Evolutionary conservation across 2,113 vertebrate species (phyloP).

Genomic region (Coptodon rendalli): DNA sequence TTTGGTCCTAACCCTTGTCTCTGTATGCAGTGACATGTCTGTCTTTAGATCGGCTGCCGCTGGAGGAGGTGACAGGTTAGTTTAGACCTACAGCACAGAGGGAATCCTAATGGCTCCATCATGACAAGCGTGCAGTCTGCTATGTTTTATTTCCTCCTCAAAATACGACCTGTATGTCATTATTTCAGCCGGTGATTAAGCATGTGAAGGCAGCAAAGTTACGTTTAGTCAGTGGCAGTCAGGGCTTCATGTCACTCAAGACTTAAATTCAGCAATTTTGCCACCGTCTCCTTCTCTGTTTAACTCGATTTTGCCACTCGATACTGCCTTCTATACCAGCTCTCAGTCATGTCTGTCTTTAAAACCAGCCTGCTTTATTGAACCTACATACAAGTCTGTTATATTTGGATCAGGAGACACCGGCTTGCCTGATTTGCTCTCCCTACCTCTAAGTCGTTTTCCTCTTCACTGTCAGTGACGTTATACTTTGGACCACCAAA

Average conservation of each 20-base stretch:
- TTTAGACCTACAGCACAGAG: constrained; percentile 47
- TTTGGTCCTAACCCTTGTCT: background rate
- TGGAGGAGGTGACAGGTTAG: constrained; percentile 28
- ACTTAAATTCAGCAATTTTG: background rate
- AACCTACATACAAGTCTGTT: constrained; percentile 15
- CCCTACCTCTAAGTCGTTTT: constrained; percentile 36
- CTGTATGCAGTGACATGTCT: constrained; percentile 26
- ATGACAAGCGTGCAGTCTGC: constrained; percentile 14
- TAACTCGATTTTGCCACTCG: constrained; percentile 1
- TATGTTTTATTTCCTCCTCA: background rate
- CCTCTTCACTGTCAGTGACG: constrained; percentile 37
- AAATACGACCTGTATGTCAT: background rate
- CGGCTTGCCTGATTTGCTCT: constrained; percentile 15
- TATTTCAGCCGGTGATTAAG: background rate
- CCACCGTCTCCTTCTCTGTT: background rate
- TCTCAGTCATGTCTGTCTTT: constrained; percentile 5
- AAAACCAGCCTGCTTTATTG: background rate
- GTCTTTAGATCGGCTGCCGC: constrained; percentile 30
- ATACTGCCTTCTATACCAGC: constrained; percentile 11
- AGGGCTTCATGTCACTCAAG: background rate
- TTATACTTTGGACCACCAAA: constrained; percentile 47
- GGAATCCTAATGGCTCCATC: constrained; percentile 51
- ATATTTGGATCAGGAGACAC: constrained; percentile 39
- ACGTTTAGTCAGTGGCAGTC: background rate
- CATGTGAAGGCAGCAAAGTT: background rate